Percentiles rank a stretch among this genome's conserved stretches.
These are phyloP conservation scores for Polypedilum vanderplanki DNA, from an alignment of 1,140 invertebrate species.

Conservation along the genomic window DNA sequence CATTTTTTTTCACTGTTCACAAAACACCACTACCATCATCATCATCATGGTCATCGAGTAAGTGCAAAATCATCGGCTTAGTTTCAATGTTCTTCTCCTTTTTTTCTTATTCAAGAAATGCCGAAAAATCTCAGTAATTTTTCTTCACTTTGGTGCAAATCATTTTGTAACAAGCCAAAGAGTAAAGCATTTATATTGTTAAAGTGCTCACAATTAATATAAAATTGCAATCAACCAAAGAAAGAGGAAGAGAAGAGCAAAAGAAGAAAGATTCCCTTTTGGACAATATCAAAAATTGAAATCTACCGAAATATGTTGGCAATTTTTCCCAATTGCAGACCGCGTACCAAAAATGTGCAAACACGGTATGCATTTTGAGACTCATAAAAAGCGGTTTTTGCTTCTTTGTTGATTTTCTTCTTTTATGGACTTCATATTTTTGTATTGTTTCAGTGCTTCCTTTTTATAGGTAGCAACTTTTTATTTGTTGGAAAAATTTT, in stretches of 20 bases:
- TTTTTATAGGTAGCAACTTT: too few relatives aligned
- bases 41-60: too few relatives aligned
- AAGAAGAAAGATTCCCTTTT: neutral
- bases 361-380: constrained; percentile 9
- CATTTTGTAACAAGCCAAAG: constrained; percentile 27
- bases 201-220: constrained; percentile 10
- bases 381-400: constrained; percentile 27
- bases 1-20: neutral
- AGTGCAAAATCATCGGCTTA: neutral
- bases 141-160: constrained; percentile 16
- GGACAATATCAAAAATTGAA: constrained; percentile 28
- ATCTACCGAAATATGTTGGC: constrained; percentile 16
- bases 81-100: neutral
- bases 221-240: neutral
- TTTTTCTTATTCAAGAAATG: neutral
- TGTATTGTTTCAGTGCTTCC: neutral
- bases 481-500: too few relatives aligned
- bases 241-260: neutral
- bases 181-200: constrained; percentile 16
- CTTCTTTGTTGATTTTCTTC: constrained; percentile 8
- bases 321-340: constrained; percentile 2
- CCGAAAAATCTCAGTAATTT: constrained; percentile 16
- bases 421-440: neutral
- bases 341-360: constrained; percentile 16
- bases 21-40: neutral